Evolutionary conservation across 2,888 invertebrate species (phyloP), one percentile per base, ranked within the genome.

Genomic region (Atherix ibis): DNA sequence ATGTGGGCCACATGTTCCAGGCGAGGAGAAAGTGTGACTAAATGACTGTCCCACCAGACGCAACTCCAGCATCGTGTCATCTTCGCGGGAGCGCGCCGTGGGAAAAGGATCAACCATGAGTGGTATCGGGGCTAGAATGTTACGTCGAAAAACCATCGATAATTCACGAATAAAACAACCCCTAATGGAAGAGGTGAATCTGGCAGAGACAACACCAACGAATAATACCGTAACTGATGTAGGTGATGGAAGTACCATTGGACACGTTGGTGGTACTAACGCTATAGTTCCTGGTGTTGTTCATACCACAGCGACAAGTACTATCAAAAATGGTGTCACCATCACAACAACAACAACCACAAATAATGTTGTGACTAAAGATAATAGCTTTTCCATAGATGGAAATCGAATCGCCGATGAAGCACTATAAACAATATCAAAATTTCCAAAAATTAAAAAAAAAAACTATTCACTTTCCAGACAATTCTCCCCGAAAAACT

Each of bases 1-100:
- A 52, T 78, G 75, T 65, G 55, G 75, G 68, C 58, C 73, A 65
- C 58, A 71, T 67, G 50, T 71, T 53, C 68, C 72, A 46, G 77
- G 73, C 48, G 82, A 81, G 64, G 81, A 82, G 58, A 81, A 80
- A 63, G 81, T 82, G 68, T 82, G 81, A 81, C 78, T 77, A 66
- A 68, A 70, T 46, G 67, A 69, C 28, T 36, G 53, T 46, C 49
- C 54, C 43, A 47, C 27, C 2, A 12, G 58, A 34, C 55, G 56
- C 35, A 53, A 54, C 35, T 58, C 56, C 38, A 51, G 54, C 38
- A 22, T 48, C 12, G 48, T 47, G 18, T 28, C 34, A 19, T 34
- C 30, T 2, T n/a, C n/a, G n/a, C n/a, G n/a, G n/a, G n/a, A n/a
- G n/a, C n/a, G n/a, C n/a, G n/a, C n/a, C n/a, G n/a, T n/a, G n/a